phyloP scores from a whole-genome alignment of 2,797 vertebrate genomes.

The Syncerus caffer region DNA sequence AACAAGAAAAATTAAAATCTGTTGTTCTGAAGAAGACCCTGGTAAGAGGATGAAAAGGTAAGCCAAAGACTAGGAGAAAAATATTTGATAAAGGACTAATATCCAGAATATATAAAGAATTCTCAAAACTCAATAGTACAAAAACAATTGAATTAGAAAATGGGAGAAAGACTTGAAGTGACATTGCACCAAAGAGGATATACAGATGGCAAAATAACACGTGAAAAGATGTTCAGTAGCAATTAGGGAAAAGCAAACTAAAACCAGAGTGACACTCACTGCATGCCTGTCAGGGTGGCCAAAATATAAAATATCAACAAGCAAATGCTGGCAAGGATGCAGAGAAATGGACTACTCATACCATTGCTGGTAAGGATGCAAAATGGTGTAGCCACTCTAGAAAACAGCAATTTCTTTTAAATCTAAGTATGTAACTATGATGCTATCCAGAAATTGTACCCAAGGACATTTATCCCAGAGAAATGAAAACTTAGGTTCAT shows the following conservation, averaged over 20 bases:
- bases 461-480: background rate
- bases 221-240: background rate
- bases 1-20: background rate
- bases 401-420: background rate
- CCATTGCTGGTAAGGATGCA: fast-evolving
- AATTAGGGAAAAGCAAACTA: background rate
- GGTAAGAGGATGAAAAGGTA: background rate
- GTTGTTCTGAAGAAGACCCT: background rate
- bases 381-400: background rate
- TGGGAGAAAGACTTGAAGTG: background rate
- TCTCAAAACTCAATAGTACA: background rate
- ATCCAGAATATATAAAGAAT: background rate
- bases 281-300: background rate
- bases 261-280: background rate
- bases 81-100: background rate
- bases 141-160: background rate
- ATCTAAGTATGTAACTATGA: background rate
- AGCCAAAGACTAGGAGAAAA: background rate
- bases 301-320: background rate
- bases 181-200: background rate
- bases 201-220: background rate
- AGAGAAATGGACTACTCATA: background rate
- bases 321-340: background rate
- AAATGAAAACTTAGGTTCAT: background rate
- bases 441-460: background rate